Evolutionary conservation across 2,888 invertebrate species (phyloP).

Genomic region (Apotomis turbidana): DNA sequence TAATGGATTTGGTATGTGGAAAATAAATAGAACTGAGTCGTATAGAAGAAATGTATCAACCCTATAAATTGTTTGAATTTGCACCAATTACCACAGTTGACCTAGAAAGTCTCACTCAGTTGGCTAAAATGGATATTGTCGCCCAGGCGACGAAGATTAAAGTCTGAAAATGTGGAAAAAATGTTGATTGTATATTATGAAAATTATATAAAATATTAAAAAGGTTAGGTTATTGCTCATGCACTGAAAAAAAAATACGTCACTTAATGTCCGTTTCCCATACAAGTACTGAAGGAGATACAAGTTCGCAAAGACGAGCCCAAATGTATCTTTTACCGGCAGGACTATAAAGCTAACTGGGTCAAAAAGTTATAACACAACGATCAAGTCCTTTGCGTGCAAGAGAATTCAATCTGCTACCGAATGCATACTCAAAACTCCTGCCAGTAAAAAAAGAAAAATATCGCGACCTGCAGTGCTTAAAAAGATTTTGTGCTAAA

Average conservation of each 20-base stretch:
- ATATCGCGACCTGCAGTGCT: constrained; percentile 17
- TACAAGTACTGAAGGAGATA: background rate
- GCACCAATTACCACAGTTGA: constrained; percentile 19
- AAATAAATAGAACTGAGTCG: constrained; percentile 3
- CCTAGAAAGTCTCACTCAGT: constrained; percentile 19
- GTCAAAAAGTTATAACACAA: background rate
- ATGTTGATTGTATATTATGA: background rate
- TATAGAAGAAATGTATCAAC: background rate
- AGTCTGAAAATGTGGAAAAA: constrained; percentile 15
- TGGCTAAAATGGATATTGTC: constrained; percentile 6
- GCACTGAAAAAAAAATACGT: constrained; percentile 6
- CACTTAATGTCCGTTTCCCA: background rate
- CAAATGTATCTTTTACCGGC: background rate
- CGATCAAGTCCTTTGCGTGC: constrained; percentile 16
- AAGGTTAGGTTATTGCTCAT: background rate
- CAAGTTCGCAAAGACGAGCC: constrained; percentile 1
- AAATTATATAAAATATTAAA: constrained; percentile 21
- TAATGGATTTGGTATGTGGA: constrained; percentile 20
- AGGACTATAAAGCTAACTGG: background rate
- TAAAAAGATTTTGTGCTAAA: constrained; percentile 11
- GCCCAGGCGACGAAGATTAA: constrained; percentile 8
- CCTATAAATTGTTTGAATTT: constrained; percentile 21
- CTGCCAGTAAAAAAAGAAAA: constrained; percentile 3
- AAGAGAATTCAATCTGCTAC: constrained; percentile 21
- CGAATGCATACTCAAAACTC: no score